phyloP scores from a whole-genome alignment of 2,113 vertebrate genomes.

The Malurus melanocephalus region DNA sequence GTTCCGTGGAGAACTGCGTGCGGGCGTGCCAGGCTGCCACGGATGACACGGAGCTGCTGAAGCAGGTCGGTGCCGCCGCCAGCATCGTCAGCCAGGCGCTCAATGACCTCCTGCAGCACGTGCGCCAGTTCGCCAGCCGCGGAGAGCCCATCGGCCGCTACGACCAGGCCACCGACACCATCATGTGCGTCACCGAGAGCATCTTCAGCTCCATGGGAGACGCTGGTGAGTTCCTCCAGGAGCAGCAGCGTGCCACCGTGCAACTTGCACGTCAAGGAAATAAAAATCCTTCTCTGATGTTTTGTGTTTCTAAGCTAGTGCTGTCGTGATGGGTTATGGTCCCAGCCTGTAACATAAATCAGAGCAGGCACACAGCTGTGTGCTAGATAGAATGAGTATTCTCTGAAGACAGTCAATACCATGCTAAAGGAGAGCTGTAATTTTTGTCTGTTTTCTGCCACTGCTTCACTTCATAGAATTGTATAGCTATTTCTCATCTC shows the following conservation, averaged over 20 bases:
- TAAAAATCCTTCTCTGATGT: not conserved
- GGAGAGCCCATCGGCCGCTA: constrained; percentile 97
- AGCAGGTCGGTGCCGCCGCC: constrained; percentile 89
- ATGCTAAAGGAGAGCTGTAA: not conserved
- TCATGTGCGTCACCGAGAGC: constrained; percentile 98
- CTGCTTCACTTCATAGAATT: not conserved
- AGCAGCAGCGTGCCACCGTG: not conserved
- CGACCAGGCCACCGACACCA: constrained; percentile 97
- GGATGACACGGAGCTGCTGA: constrained; percentile 85
- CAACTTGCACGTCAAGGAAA: not conserved
- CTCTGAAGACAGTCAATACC: not conserved
- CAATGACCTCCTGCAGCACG: constrained; percentile 91
- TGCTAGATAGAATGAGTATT: not conserved
- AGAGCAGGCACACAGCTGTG: not conserved
- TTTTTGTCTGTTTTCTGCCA: not conserved
- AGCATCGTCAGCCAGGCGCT: constrained; percentile 92
- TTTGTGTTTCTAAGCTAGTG: not conserved
- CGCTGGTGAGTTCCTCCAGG: constrained; percentile 81
- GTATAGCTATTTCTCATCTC: not conserved
- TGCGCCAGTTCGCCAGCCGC: constrained; percentile 92
- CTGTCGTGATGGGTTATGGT: accelerated
- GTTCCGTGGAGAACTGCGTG: constrained; percentile 93
- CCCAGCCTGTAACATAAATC: not conserved
- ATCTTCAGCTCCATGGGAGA: constrained; percentile 99
- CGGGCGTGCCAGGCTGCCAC: constrained; percentile 91